phyloP scores from a whole-genome alignment of 1,140 invertebrate genomes.

The Microplitis mediator region DNA sequence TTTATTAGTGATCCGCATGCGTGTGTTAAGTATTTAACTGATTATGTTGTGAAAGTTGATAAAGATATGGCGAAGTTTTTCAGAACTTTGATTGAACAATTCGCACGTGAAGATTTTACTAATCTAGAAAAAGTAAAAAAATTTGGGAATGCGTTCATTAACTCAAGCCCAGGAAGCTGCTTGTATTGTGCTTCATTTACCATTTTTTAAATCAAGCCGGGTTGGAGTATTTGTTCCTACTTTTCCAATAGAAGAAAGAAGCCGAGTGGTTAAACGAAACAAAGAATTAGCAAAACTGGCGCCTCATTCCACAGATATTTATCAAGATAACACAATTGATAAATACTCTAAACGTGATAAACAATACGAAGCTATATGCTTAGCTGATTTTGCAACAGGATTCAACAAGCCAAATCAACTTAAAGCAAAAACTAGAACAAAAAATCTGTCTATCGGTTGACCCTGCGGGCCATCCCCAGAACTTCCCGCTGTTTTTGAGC shows the following conservation, averaged over 20 bases:
- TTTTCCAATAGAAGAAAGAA: neutral
- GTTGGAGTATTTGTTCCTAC: neutral
- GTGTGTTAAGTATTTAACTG: neutral
- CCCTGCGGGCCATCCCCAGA: no score
- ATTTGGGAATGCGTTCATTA: neutral
- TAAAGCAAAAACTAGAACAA: neutral
- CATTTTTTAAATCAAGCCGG: neutral
- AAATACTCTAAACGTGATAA: conserved; percentile 1
- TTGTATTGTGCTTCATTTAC: neutral
- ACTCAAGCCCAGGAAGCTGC: neutral
- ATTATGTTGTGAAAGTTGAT: conserved; percentile 1
- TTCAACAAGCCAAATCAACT: neutral
- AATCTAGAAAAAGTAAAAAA: neutral
- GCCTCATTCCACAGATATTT: neutral
- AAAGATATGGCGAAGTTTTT: conserved; percentile 9
- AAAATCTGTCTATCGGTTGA: no score
- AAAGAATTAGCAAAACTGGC: conserved; percentile 3
- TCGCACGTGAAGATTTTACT: neutral
- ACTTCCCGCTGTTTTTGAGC: no score
- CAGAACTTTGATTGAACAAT: neutral
- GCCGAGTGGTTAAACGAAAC: neutral
- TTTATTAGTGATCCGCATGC: conserved; percentile 1
- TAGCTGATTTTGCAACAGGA: conserved; percentile 3
- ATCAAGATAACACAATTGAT: neutral
- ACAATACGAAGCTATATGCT: neutral